Evolutionary conservation across 2,113 vertebrate species (phyloP), one percentile per base, ranked within the genome.

Genomic region (Pyxicephalus adspersus): DNA sequence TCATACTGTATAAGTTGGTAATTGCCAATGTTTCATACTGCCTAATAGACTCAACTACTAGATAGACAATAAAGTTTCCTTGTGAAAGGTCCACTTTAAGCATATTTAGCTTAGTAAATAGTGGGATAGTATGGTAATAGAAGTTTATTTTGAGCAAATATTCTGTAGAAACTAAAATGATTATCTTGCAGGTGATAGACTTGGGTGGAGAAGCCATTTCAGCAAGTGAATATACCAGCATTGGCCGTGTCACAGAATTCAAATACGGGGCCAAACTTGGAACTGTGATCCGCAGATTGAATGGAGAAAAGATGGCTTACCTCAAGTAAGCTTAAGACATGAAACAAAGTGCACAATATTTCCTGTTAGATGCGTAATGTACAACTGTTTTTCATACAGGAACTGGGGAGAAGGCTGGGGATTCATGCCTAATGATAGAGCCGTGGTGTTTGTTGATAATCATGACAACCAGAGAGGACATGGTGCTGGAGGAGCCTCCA

Each of bases 341-440:
- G 38, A 45, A 45, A 45, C 38, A 13, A 45, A 15, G 38, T 45
- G 38, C 38, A 15, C 38, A 45, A 8, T 18, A 74, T 15, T 65
- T 74, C 22, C 22, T 19, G 7, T 6, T 3, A 16, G 16, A 45
- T 64, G 5, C 61, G 25, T 57, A 72, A 82, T 23, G 17, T 19
- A n/a, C 58, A 5, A 64, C 26, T 85, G 85, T 25, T 77, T 70
- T 85, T 68, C 19, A 34, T 64, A 4, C 83, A 98, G 97, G 88
- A 95, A 87, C 88, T 98, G 96, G 96, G 97, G 96, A 88, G 96
- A 98, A 87, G 96, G 92, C 19, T 98, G 96, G 96, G 93, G 90
- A 63, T 94, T 99, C 65, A 85, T 97, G 94, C 84, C 95, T 17
- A 85, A 91, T 0, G 89, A 92, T 67, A 92, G 91, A 85, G 95